Percentiles rank a stretch among this genome's conserved stretches.
phyloP scores from a whole-genome alignment of 2,888 invertebrate species.

The Lutraria lutraria region DNA sequence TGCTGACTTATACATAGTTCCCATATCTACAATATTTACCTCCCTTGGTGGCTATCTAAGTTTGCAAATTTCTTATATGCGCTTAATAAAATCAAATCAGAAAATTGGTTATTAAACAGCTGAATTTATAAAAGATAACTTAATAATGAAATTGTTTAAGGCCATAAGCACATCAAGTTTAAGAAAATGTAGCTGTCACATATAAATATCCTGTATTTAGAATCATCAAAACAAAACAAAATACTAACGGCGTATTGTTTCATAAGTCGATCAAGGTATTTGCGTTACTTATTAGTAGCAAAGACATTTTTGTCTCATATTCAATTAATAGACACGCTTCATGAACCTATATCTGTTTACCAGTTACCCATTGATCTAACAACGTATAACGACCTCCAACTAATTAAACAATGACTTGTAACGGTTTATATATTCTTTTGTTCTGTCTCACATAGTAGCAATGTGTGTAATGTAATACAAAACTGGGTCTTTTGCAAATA shows the following conservation, averaged over 20 bases:
- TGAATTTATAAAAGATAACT: no score
- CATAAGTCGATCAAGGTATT: neutral
- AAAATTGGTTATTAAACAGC: no score
- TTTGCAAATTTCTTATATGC: no score
- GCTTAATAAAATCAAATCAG: no score
- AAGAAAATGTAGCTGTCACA: no score
- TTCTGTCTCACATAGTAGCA: neutral
- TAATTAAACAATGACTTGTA: neutral
- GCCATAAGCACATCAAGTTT: no score
- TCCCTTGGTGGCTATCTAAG: no score
- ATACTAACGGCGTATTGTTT: neutral
- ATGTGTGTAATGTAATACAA: neutral
- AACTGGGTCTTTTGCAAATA: neutral
- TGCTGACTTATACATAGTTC: no score
- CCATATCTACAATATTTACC: no score
- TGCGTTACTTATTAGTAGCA: neutral
- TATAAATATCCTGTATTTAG: no score
- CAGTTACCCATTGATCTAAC: neutral
- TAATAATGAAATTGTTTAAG: no score
- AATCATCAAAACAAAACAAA: no score
- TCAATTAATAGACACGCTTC: neutral
- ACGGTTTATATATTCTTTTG: neutral
- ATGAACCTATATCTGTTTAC: neutral
- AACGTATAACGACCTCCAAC: neutral
- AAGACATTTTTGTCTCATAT: neutral